phyloP scores from a whole-genome alignment of 1,140 invertebrate species.

The Neodiprion fabricii region DNA sequence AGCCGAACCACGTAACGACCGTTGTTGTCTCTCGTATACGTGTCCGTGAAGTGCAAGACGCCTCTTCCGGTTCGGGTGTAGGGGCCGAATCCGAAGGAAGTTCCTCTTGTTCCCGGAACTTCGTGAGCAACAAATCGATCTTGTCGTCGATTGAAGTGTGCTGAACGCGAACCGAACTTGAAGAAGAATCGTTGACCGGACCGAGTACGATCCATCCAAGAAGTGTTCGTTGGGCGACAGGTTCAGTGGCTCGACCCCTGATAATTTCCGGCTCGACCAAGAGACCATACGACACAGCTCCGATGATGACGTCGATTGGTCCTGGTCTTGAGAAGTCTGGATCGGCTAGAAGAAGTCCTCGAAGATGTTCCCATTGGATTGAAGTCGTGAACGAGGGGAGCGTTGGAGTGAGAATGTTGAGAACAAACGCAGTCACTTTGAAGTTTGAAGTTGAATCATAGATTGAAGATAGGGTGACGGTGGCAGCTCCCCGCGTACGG shows the following conservation, averaged over 20 bases:
- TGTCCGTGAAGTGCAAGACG: not conserved
- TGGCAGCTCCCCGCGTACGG: no score
- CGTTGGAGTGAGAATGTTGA: no score
- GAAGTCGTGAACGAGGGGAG: no score
- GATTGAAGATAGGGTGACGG: no score
- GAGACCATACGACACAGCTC: slow-evolving; percentile 19
- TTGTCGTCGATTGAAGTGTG: slow-evolving; percentile 15
- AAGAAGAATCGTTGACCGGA: not conserved
- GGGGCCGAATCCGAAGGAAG: not conserved
- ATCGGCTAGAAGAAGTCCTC: not conserved
- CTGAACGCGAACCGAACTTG: not conserved
- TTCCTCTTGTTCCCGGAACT: slow-evolving; percentile 25
- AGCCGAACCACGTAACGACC: not conserved
- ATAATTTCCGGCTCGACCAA: slow-evolving; percentile 16
- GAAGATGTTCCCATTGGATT: not conserved
- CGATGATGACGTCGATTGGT: slow-evolving; percentile 15
- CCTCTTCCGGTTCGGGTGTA: slow-evolving; percentile 10
- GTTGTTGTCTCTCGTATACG: not conserved
- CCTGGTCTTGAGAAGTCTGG: slow-evolving; percentile 9
- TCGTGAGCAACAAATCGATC: not conserved
- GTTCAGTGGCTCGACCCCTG: slow-evolving; percentile 2
- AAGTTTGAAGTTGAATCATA: no score
- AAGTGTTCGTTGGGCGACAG: slow-evolving; percentile 18
- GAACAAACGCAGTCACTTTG: no score
- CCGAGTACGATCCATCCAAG: slow-evolving; percentile 25